Conservation (phyloP, 53 echinoderm and acorn worm genomes). For the Actinopyga echinites region DNA sequence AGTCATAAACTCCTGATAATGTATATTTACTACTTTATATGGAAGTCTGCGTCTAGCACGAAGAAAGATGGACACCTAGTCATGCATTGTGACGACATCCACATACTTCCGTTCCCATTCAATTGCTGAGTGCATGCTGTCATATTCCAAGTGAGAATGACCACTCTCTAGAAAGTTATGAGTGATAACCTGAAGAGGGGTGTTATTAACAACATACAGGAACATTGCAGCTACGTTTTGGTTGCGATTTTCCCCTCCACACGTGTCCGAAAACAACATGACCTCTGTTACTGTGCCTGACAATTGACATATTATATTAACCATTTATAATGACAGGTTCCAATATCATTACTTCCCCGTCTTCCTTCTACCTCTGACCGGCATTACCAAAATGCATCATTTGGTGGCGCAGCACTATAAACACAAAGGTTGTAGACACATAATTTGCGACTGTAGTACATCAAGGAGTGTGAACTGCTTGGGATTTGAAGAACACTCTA, state of each 20-base stretch:
- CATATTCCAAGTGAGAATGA: slow-evolving; percentile 40
- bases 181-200: slow-evolving; percentile 18
- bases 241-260: slow-evolving; percentile 45
- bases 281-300: background rate
- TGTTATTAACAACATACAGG: slow-evolving; percentile 26
- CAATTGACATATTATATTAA: background rate
- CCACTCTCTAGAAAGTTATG: slow-evolving; percentile 40
- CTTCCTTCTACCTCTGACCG: slow-evolving; percentile 33
- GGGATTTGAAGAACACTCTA: slow-evolving; percentile 52
- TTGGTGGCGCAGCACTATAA: slow-evolving; percentile 24
- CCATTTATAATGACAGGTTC: slow-evolving; percentile 25
- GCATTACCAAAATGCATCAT: slow-evolving; percentile 21
- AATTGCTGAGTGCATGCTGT: slow-evolving; percentile 43
- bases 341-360: slow-evolving; percentile 34
- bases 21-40: background rate
- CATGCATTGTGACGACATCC: slow-evolving; percentile 15
- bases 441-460: slow-evolving; percentile 51
- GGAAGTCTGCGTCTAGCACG: slow-evolving; percentile 37
- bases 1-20: background rate
- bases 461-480: slow-evolving; percentile 1
- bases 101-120: slow-evolving; percentile 29
- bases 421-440: slow-evolving; percentile 44
- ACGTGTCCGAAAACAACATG: slow-evolving; percentile 19
- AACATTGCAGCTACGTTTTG: slow-evolving; percentile 33
- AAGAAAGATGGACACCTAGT: slow-evolving; percentile 31